Evolutionary conservation across 2,888 invertebrate genomes (phyloP).

Genomic region (Trilocha varians): DNA sequence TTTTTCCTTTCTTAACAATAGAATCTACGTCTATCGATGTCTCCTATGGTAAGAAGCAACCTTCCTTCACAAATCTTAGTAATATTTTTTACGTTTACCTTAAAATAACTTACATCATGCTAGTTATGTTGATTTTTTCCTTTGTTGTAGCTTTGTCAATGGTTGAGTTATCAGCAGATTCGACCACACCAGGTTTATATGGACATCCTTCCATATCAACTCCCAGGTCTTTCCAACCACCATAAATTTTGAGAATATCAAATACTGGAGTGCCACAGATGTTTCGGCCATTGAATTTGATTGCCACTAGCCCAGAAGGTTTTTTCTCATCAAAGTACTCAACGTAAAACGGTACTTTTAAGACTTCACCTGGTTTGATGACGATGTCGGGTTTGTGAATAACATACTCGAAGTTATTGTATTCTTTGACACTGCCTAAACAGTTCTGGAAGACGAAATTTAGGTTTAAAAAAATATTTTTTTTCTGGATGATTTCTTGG

Average conservation of each 20-base stretch:
- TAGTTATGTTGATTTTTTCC: too few species aligned
- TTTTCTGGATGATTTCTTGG: too few species aligned
- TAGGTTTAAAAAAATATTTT: too few species aligned
- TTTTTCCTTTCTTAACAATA: too few species aligned
- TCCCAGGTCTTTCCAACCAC: background rate
- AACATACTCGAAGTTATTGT: constrained; percentile 71
- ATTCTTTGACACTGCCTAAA: constrained; percentile 70
- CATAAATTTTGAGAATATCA: background rate
- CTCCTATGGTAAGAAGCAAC: too few species aligned
- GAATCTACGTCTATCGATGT: too few species aligned
- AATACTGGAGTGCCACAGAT: constrained; percentile 39
- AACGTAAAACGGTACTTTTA: constrained; percentile 71
- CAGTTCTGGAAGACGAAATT: constrained; percentile 49
- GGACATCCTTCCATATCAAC: background rate
- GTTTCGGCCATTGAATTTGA: constrained; percentile 70
- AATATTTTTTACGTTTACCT: too few species aligned
- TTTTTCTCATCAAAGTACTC: constrained; percentile 57
- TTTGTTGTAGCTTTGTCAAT: background rate
- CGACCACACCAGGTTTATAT: background rate
- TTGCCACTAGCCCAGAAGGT: constrained; percentile 55
- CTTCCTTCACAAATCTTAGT: too few species aligned
- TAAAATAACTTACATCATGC: too few species aligned
- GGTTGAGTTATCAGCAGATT: background rate
- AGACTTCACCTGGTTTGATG: constrained; percentile 62
- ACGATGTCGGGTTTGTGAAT: constrained; percentile 68